phyloP scores from a whole-genome alignment of 2,888 invertebrate genomes.

The Escarpia spicata region DNA sequence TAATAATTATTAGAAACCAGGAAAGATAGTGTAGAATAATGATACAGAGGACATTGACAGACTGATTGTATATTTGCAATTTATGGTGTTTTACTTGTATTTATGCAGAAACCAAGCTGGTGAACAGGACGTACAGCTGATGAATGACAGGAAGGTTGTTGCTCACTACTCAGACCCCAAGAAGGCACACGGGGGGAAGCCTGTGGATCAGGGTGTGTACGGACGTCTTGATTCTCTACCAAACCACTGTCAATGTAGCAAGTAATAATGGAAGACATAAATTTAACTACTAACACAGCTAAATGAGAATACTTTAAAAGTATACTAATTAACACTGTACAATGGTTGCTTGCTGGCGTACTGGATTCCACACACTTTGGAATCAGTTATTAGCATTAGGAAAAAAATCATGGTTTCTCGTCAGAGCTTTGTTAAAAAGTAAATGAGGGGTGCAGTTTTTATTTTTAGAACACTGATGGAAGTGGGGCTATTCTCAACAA shows the following conservation, averaged over 20 bases:
- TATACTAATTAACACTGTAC: too few relatives aligned
- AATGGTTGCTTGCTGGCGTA: too few relatives aligned
- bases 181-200: slow-evolving; percentile 53
- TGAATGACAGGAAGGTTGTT: slow-evolving; percentile 53
- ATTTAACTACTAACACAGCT: too few relatives aligned
- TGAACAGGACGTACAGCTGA: slow-evolving; percentile 63
- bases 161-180: slow-evolving; percentile 54
- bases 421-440: too few relatives aligned
- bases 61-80: background rate
- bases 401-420: too few relatives aligned
- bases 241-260: background rate
- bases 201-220: slow-evolving; percentile 60
- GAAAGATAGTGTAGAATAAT: background rate
- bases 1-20: background rate
- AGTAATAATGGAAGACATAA: too few relatives aligned
- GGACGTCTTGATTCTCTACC: background rate
- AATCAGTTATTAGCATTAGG: too few relatives aligned
- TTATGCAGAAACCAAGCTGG: slow-evolving; percentile 42
- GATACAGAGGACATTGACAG: background rate
- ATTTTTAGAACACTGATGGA: too few relatives aligned
- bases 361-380: too few relatives aligned
- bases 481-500: too few relatives aligned
- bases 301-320: too few relatives aligned
- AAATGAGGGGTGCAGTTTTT: too few relatives aligned
- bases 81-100: background rate